Evolutionary conservation across 1,140 invertebrate species (phyloP), one percentile per base, ranked within the genome.

Genomic region (Littorina saxatilis): DNA sequence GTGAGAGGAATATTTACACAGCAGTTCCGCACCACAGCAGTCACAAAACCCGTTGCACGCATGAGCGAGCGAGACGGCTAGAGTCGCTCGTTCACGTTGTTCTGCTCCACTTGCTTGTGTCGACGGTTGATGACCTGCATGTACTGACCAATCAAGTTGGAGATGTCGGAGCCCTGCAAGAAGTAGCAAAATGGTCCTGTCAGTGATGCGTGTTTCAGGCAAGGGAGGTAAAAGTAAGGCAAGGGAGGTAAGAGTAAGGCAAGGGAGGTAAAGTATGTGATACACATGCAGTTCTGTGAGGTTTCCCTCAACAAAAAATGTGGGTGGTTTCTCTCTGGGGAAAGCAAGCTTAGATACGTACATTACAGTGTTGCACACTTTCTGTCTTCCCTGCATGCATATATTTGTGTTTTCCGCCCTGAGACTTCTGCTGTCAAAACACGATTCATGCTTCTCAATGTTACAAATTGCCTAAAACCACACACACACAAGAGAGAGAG

Each of bases 91-190:
- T 85, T 85, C 32, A n/a, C n/a, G n/a, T n/a, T n/a, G n/a, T n/a
- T n/a, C n/a, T n/a, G n/a, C n/a, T n/a, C n/a, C n/a, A n/a, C n/a
- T n/a, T 88, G 80, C 75, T 90, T 89, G 80, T 86, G 82, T 68
- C 89, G 83, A 27, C 85, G 77, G 82, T 91, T 91, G 73, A 91
- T 90, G 7, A 91, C 91, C 74, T 96, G 96, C 89, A 99, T 98
- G 93, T 99, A 99, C 92, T 99, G 98, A 27, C 97, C 95, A 88
- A 99, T 98, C 79, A 99, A 94, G 83, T 98, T 95, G 17, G 97
- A 97, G 84, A 99, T 98, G 87, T 94, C 94, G 47, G 92, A 92
- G 63, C 93, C 93, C 92, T 93, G 86, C 79, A 89, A 91, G 73
- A 72, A 78, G 74, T 4, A 13, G 17, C n/a, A n/a, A n/a, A n/a